A percentile compares a stretch with the other conserved stretches of the same genome.
Evolutionary conservation across 2,797 vertebrate genomes (phyloP).

Genomic region (Pangasius mekongensis): DNA sequence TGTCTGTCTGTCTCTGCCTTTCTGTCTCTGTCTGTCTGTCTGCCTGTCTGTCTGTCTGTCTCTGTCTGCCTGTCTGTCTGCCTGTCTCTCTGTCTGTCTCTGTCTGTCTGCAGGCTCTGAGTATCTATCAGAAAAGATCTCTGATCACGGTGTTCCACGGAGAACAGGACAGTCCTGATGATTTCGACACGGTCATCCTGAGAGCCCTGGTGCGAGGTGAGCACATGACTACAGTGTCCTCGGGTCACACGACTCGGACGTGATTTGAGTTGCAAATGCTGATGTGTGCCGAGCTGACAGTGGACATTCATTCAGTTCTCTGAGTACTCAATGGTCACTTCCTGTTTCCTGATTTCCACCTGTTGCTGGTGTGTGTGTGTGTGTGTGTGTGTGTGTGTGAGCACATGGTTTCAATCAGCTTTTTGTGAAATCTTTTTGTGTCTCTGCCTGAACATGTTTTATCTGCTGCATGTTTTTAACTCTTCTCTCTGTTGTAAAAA

Average conservation of each 20-base stretch:
- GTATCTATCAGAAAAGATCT: constrained; percentile 78
- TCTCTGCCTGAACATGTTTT: too few relatives aligned
- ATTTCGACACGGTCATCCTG: constrained; percentile 85
- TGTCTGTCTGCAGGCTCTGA: constrained; percentile 72
- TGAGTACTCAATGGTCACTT: background rate
- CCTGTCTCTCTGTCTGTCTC: background rate
- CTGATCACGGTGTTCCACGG: constrained; percentile 79
- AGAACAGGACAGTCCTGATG: constrained; percentile 78
- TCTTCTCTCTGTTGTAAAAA: too few relatives aligned
- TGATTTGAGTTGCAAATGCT: background rate
- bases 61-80: background rate
- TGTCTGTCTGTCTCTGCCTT: too few relatives aligned
- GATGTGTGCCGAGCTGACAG: background rate
- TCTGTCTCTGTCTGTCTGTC: too few relatives aligned
- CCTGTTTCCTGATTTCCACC: background rate
- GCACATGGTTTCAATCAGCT: too few relatives aligned
- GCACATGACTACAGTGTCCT: background rate
- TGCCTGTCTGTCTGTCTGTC: too few relatives aligned
- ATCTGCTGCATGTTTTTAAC: too few relatives aligned
- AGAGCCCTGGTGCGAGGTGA: constrained; percentile 84
- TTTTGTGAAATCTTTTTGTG: too few relatives aligned
- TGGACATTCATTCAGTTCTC: background rate
- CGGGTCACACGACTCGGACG: background rate
- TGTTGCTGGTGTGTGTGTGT: constrained; percentile 12
- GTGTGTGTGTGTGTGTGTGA: constrained; percentile 1